These are phyloP conservation scores for Colletes collaris DNA, from an alignment of 2,888 invertebrate genomes.

Conservation along the genomic window DNA sequence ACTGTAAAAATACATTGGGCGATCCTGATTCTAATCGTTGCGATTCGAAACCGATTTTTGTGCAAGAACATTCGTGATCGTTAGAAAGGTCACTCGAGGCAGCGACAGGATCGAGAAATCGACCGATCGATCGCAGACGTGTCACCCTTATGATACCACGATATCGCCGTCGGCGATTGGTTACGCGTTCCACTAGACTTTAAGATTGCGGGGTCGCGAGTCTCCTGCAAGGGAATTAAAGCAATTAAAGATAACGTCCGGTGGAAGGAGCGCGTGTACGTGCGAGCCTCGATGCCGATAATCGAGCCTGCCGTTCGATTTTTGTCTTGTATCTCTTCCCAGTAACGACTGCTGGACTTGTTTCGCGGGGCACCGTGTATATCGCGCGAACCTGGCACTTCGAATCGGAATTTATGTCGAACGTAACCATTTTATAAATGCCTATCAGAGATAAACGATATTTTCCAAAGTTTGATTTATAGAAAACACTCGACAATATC, in stretches of 20 bases:
- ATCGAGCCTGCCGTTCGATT: conserved; percentile 26
- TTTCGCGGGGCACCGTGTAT: not conserved
- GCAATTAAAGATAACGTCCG: conserved; percentile 40
- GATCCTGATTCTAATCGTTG: too few species aligned
- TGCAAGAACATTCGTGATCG: too few species aligned
- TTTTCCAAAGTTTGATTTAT: too few species aligned
- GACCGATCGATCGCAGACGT: too few species aligned
- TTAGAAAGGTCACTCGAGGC: too few species aligned
- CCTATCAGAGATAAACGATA: too few species aligned
- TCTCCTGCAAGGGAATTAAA: conserved; percentile 28
- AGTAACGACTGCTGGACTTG: conserved; percentile 8
- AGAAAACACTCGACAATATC: too few species aligned
- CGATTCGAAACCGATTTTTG: too few species aligned
- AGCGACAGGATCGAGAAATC: too few species aligned
- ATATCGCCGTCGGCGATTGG: conserved; percentile 28
- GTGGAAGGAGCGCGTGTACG: conserved; percentile 24
- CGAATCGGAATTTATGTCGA: not conserved
- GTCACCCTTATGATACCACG: not conserved
- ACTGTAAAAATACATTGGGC: too few species aligned
- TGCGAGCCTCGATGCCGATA: conserved; percentile 22
- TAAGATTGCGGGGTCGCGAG: conserved; percentile 36
- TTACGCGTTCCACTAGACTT: conserved; percentile 23
- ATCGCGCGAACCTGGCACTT: not conserved
- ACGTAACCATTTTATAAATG: not conserved
- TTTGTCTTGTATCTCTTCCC: conserved; percentile 20